Base-by-base conservation (phyloP, 2,797 vertebrate species). In the Crocidura indochinensis region DNA sequence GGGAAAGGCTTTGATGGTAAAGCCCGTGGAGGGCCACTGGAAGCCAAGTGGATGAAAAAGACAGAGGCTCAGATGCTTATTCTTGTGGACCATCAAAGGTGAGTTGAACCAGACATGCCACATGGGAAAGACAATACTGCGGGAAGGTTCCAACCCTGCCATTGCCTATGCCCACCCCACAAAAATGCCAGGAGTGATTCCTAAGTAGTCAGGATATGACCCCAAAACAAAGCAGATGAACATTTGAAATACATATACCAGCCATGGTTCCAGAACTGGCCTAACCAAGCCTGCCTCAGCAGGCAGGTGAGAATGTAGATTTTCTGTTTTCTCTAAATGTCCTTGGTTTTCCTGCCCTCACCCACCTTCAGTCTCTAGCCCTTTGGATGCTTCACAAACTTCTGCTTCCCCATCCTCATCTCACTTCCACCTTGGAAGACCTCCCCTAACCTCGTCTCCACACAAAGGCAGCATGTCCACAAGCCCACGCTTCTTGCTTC, bases 281-380 rank as follows among this genome's bases (percentile, higher is more conserved):
- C 56, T 60, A 20, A 20, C 6, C 56, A 60, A 6, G 6, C 6
- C 56, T 60, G 56, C 56, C 56, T 51, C 15, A 20, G 56, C 56
- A 15, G 44, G 24, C 17, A 47, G 19, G 69, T 87, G 77, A 73
- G 62, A 51, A 31, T 56, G 60, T 14, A 2, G 49, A 85, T 87
- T 71, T 88, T 83, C 15, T 56, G 0, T 77, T 77, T 46, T 73
- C 51, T 78, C 68, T 77, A 89, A 60, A 73, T 22, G 69, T 68
- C n/a, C 38, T 74, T 56, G 46, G 38, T 79, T 80, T 83, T 15
- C 64, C n/a, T 56, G 51, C 20, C 2, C 20, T 6, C 56, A 19
- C 56, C 56, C 14, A 20, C 56, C 56, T 60, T 20, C 20, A 17
- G 56, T 8, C 51, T 3, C 17, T 20, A 17, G 56, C 56, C 77